Conservation (phyloP, 2,113 vertebrate species). For the Daboia siamensis region DNA sequence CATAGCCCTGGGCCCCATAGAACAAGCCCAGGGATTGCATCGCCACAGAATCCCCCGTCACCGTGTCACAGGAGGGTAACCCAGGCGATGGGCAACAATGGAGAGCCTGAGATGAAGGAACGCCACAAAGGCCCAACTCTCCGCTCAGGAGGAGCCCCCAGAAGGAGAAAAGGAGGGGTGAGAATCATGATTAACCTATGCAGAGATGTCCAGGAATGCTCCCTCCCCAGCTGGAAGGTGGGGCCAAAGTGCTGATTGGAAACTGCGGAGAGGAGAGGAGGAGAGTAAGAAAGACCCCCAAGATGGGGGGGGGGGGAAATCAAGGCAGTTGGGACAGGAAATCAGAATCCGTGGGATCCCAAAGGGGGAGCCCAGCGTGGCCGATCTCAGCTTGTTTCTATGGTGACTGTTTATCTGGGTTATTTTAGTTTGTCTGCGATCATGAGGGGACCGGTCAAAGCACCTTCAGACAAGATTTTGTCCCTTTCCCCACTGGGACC, state of each 20-base stretch:
- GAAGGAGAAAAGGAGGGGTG: neutral
- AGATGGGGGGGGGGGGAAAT: neutral
- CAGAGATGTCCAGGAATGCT: slow-evolving; percentile 53
- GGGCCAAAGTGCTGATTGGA: slow-evolving; percentile 73
- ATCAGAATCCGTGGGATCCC: neutral
- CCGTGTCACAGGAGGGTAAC: slow-evolving; percentile 38
- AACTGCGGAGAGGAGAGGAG: slow-evolving; percentile 80
- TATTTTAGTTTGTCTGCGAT: slow-evolving; percentile 47
- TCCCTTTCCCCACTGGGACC: slow-evolving; percentile 37
- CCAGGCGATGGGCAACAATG: slow-evolving; percentile 70
- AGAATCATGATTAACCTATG: neutral
- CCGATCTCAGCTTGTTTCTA: neutral
- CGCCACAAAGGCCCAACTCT: neutral
- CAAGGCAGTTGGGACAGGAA: neutral
- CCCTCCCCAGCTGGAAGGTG: slow-evolving; percentile 67
- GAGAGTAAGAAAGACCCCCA: slow-evolving; percentile 64
- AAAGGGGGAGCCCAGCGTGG: neutral
- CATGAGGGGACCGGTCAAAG: slow-evolving; percentile 12
- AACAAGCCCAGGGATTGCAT: neutral
- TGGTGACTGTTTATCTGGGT: neutral
- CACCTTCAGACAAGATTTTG: slow-evolving; percentile 39
- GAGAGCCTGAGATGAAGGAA: slow-evolving; percentile 13
- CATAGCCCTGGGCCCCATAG: no score
- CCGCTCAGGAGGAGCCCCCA: neutral
- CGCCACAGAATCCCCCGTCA: slow-evolving; percentile 18